Conservation (phyloP, 2,888 invertebrate genomes). For the Cetonia aurata region DNA sequence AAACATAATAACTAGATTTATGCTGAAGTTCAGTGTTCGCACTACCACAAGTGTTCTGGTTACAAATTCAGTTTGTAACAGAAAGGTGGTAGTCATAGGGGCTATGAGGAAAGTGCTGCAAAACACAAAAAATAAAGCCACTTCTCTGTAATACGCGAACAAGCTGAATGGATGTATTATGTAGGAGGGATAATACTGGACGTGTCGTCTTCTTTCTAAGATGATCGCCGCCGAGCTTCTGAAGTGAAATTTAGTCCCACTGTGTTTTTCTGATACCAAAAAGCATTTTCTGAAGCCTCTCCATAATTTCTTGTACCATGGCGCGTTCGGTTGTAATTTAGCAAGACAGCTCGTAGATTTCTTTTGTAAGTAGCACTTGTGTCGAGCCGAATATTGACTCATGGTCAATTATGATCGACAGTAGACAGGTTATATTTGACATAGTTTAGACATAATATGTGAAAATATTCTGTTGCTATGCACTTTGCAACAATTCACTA, state of each 20-base stretch:
- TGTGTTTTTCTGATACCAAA: slow-evolving; percentile 58
- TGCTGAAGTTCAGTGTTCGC: slow-evolving; percentile 14
- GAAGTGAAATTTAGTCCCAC: slow-evolving; percentile 56
- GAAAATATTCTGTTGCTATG: no score
- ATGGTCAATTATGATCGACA: no score
- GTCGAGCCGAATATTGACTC: background rate
- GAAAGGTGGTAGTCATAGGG: slow-evolving; percentile 46
- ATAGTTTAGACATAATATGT: no score
- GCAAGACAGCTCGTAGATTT: slow-evolving; percentile 55
- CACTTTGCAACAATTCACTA: no score
- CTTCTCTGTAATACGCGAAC: slow-evolving; percentile 44
- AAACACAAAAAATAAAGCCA: slow-evolving; percentile 46
- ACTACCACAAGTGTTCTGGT: background rate
- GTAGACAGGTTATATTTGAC: no score
- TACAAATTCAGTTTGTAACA: slow-evolving; percentile 5
- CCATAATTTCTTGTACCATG: slow-evolving; percentile 53
- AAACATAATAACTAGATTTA: slow-evolving; percentile 55
- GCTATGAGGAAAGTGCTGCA: slow-evolving; percentile 45
- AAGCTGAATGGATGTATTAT: slow-evolving; percentile 63
- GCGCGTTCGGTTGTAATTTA: slow-evolving; percentile 61
- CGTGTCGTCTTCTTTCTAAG: slow-evolving; percentile 61
- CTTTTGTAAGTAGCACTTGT: slow-evolving; percentile 33
- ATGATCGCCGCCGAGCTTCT: slow-evolving; percentile 61
- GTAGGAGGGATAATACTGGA: slow-evolving; percentile 58
- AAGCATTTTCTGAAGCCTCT: slow-evolving; percentile 59